phyloP scores from a whole-genome alignment of 2,888 invertebrate species.

The Temnothorax unifasciatus region DNA sequence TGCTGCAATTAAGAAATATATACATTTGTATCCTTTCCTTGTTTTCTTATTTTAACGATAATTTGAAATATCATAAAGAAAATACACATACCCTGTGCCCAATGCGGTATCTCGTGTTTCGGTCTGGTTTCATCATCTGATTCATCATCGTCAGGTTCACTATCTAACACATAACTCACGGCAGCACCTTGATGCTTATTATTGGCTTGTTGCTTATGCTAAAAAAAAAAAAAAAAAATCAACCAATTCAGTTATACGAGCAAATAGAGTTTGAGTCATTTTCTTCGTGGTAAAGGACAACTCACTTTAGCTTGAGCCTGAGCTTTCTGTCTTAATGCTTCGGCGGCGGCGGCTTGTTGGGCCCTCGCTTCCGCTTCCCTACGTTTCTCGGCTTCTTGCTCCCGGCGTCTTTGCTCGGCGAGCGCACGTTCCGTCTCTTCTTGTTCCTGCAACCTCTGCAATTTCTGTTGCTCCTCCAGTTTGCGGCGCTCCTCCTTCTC shows the following conservation, averaged over 20 bases:
- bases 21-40: not conserved
- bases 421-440: conserved; percentile 82
- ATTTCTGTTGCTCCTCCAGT: conserved; percentile 80
- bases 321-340: conserved; percentile 76
- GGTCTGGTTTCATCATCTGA: conserved; percentile 83
- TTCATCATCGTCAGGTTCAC: conserved; percentile 84
- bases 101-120: conserved; percentile 82
- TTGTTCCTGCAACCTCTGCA: conserved; percentile 81
- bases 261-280: not conserved
- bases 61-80: not conserved
- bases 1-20: conserved; percentile 75
- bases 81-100: conserved; percentile 80
- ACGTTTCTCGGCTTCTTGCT: conserved; percentile 85
- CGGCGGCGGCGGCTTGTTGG: conserved; percentile 80
- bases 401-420: conserved; percentile 83
- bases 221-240: conserved; percentile 16
- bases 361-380: conserved; percentile 79
- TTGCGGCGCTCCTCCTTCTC: conserved; percentile 83
- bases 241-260: not conserved
- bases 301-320: conserved; percentile 67
- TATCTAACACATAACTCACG: conserved; percentile 81
- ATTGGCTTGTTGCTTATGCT: conserved; percentile 58
- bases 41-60: not conserved
- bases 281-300: not conserved
- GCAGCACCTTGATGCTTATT: conserved; percentile 71